Conservation (phyloP, 2,113 vertebrate genomes). For the Psettodes erumei region DNA sequence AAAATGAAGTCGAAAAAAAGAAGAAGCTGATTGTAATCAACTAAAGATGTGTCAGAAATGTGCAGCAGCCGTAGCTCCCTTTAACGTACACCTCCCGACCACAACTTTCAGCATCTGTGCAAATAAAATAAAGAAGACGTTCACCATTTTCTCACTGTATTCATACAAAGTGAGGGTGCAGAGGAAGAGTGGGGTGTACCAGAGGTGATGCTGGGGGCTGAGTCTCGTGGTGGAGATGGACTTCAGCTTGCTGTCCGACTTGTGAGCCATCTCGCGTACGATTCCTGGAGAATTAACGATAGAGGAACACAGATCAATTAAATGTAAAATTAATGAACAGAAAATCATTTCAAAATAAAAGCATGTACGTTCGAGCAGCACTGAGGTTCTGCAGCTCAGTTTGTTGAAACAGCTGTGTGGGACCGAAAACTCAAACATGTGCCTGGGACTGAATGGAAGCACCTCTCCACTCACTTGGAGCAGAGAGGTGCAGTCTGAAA, state of each 20-base stretch:
- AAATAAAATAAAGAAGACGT: conserved; percentile 21
- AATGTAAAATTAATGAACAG: no score
- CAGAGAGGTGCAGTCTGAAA: no score
- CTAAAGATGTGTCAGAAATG: conserved; percentile 68
- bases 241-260: conserved; percentile 80
- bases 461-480: conserved; percentile 4
- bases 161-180: not conserved
- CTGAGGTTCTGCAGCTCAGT: not conserved
- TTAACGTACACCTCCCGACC: conserved; percentile 43
- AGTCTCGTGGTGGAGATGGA: conserved; percentile 82
- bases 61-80: conserved; percentile 17
- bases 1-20: conserved; percentile 51
- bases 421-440: conserved; percentile 21
- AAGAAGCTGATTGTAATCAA: conserved; percentile 65
- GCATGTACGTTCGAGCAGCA: not conserved
- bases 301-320: not conserved
- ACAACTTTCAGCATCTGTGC: conserved; percentile 41
- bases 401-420: conserved; percentile 28
- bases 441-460: not conserved
- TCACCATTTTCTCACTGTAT: not conserved
- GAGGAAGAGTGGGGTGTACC: conserved; percentile 63
- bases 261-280: conserved; percentile 80
- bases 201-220: conserved; percentile 82
- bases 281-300: conserved; percentile 62
- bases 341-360: no score